A percentile compares a stretch with the other conserved stretches of the same genome.
Conservation (phyloP, 1,140 invertebrate species). For the Ylistrum balloti region DNA sequence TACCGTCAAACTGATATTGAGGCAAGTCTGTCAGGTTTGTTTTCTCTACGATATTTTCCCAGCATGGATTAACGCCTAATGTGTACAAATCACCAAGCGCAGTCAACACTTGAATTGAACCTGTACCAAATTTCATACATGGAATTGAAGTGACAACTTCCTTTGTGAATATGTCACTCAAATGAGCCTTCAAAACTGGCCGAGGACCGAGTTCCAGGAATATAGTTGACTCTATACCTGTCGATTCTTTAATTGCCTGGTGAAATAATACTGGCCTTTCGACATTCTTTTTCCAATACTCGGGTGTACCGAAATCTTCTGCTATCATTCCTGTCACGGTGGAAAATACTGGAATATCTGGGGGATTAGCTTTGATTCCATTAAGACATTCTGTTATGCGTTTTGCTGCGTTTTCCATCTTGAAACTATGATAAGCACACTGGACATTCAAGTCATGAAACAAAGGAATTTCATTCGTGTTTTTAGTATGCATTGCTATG, state of each 20-base stretch:
- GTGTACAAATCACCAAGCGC: conserved; percentile 45
- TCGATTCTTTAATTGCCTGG: conserved; percentile 60
- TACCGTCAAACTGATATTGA: not conserved
- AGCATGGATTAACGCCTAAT: conserved; percentile 50
- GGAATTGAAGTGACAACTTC: conserved; percentile 54
- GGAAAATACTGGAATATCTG: conserved; percentile 48
- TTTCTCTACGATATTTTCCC: conserved; percentile 50
- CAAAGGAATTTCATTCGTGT: not conserved
- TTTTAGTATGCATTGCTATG: not conserved
- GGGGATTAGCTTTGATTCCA: not conserved
- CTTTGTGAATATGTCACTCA: conserved; percentile 61
- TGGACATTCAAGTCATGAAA: conserved; percentile 44
- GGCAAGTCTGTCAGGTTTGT: not conserved
- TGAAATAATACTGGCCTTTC: conserved; percentile 64
- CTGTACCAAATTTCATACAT: conserved; percentile 66
- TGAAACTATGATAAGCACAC: conserved; percentile 66
- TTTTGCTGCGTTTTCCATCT: conserved; percentile 42
- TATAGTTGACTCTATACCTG: conserved; percentile 53
- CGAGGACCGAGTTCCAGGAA: conserved; percentile 73
- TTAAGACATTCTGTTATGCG: conserved; percentile 42
- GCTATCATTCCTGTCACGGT: conserved; percentile 52
- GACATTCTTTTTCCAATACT: conserved; percentile 70
- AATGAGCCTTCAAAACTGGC: conserved; percentile 66
- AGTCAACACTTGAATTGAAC: conserved; percentile 31
- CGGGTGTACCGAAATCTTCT: not conserved